Evolutionary conservation across 2,797 vertebrate species (phyloP), one percentile per base, ranked within the genome.

Genomic region (Hypotaenidia philippensis): DNA sequence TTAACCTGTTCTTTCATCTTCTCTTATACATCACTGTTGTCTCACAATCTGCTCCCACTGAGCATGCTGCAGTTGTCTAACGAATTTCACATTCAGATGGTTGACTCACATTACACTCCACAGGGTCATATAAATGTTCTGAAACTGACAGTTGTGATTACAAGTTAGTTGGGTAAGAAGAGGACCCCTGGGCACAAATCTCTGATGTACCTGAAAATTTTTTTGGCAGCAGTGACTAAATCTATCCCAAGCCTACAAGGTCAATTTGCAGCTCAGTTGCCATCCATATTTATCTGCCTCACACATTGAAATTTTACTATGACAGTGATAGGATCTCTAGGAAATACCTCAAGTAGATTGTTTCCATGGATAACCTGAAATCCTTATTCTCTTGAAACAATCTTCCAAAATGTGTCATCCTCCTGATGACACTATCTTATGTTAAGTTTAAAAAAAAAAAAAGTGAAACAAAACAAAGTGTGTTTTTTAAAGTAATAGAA

Each of bases 131-230:
- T 27, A 91, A 92, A 85, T 94, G 94, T 91, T 96, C 92, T 84
- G 89, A 94, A 95, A 75, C 84, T 96, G 94, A 96, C 96, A 96
- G 76, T 81, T 96, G 89, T 94, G 96, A 96, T 97, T 97, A 96
- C 93, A 96, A 95, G 94, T 96, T 96, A 94, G 94, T 94, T 97
- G 89, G 83, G 92, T 82, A 96, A 94, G 87, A 88, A 92, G 87
- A 88, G 91, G 82, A 95, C 94, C 94, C 89, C 91, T 93, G 92
- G 94, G 94, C 63, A 81, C 89, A 92, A 95, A 93, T 97, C 94
- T 96, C 95, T 92, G 89, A 91, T 84, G 92, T 91, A 97, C 94
- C 95, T 96, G 94, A 96, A 96, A 86, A 90, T 94, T 93, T 76
- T 93, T 96, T 96, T 94, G 89, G 92, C 94, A 96, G 87, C 87